These are phyloP conservation scores for Epinephelus coioides DNA, from an alignment of 2,797 vertebrate species.

Conservation along the genomic window DNA sequence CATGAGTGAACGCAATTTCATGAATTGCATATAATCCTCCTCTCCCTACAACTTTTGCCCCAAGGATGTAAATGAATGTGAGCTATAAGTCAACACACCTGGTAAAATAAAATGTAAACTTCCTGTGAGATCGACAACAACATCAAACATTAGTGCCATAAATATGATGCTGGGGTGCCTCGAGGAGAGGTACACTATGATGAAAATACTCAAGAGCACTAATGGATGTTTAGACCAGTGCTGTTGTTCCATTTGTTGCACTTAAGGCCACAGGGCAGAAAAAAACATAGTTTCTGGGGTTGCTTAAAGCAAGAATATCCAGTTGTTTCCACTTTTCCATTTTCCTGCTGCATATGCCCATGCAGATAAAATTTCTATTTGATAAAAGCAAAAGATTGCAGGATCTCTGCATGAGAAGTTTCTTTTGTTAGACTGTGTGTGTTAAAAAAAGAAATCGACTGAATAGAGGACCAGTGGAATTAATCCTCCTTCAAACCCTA, in stretches of 20 bases:
- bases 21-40: conserved; percentile 58
- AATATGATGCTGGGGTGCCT: conserved; percentile 7
- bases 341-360: neutral
- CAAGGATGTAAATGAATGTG: conserved; percentile 53
- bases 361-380: neutral
- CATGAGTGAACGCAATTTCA: conserved; percentile 58
- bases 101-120: conserved; percentile 43
- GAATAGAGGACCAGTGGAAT: neutral
- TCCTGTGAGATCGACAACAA: conserved; percentile 42
- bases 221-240: conserved; percentile 36
- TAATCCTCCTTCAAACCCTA: too few relatives aligned
- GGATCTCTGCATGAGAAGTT: neutral
- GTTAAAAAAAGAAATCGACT: neutral
- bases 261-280: conserved; percentile 18
- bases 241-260: conserved; percentile 22
- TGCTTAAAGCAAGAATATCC: conserved; percentile 22
- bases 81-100: conserved; percentile 43
- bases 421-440: neutral
- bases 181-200: conserved; percentile 5
- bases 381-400: neutral
- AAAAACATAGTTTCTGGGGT: conserved; percentile 17
- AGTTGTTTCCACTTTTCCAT: neutral
- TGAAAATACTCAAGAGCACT: conserved; percentile 39
- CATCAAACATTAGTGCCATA: conserved; percentile 26
- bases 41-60: conserved; percentile 43